These are phyloP conservation scores for Apistogramma diplotaenia DNA, from an alignment of 2,113 vertebrate genomes.

Conservation along the genomic window DNA sequence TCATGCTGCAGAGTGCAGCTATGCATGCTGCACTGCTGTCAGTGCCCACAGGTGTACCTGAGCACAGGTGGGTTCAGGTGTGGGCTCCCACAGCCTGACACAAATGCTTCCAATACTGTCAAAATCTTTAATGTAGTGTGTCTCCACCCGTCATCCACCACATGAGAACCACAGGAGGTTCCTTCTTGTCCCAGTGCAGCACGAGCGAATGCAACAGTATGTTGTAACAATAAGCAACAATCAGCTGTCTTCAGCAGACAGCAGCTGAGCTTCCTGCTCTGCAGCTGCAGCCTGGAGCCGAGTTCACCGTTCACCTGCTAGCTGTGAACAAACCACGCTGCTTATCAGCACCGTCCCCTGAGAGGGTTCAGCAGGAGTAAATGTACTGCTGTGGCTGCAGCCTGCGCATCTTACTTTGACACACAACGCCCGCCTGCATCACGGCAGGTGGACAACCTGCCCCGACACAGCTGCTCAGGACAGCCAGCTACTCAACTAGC, in stretches of 20 bases:
- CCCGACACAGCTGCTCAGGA: too few species aligned
- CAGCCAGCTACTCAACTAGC: background rate
- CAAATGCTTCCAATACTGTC: background rate
- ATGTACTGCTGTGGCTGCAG: too few species aligned
- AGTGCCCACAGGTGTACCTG: background rate
- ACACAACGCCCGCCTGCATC: background rate
- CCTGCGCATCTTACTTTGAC: background rate
- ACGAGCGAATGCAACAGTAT: too few species aligned
- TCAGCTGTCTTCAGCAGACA: background rate
- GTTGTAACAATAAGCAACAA: fast-evolving
- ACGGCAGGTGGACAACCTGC: too few species aligned
- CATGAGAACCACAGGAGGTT: background rate
- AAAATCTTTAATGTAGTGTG: background rate
- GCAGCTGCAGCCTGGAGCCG: background rate
- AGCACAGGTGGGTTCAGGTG: too few species aligned
- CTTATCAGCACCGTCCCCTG: too few species aligned
- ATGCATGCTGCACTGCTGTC: background rate
- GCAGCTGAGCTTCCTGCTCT: background rate
- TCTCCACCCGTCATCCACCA: background rate
- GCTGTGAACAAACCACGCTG: background rate
- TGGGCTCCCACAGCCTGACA: fast-evolving
- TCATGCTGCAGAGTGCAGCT: background rate
- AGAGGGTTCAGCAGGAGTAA: too few species aligned
- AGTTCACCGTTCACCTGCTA: too few species aligned
- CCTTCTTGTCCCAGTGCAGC: background rate